Base-by-base conservation (phyloP, 2,888 invertebrate genomes). In the Aelia acuminata region DNA sequence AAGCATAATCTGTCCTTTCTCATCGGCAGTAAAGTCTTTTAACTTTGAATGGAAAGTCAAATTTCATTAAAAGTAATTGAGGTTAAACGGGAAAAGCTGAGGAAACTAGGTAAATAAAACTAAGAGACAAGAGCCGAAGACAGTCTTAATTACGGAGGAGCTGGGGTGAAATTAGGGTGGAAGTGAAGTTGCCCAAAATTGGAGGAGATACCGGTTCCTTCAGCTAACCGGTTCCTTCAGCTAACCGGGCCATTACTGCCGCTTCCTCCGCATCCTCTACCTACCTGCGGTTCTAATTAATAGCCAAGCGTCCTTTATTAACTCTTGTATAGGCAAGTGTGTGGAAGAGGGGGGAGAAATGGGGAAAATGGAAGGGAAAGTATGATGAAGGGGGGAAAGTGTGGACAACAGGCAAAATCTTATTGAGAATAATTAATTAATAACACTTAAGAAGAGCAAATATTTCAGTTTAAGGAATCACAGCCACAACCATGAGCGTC, bases 141-240 rank as follows among this genome's bases (percentile, higher is more conserved):
- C 63, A 70, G 63, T 20, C 63, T 70, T 70, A 31, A 70, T 70
- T 70, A 70, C 31, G 63, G 20, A 35, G 35, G 63, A 35, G 63
- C 35, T 70, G 35, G 18, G 63, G 63, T 70, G 63, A 70, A 70
- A 70, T 70, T 70, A 70, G 63, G 18, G 18, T 70, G 35, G 63
- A 70, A 70, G 63, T 70, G 63, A 70, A 70, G 31, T 70, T 70
- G 63, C 18, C 63, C 63, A 8, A 70, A 70, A 35, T 35, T 31
- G 63, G 31, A 35, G 63, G 18, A 70, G 63, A 35, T 35, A 35
- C 57, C 3, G 1, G n/a, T n/a, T n/a, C n/a, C n/a, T n/a, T n/a
- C n/a, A n/a, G n/a, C n/a, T n/a, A n/a, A n/a, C n/a, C n/a, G n/a
- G n/a, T n/a, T n/a, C n/a, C n/a, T n/a, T n/a, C n/a, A 26, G 26